phyloP scores from a whole-genome alignment of 2,888 invertebrate genomes.

The Bhutanitis thaidina region DNA sequence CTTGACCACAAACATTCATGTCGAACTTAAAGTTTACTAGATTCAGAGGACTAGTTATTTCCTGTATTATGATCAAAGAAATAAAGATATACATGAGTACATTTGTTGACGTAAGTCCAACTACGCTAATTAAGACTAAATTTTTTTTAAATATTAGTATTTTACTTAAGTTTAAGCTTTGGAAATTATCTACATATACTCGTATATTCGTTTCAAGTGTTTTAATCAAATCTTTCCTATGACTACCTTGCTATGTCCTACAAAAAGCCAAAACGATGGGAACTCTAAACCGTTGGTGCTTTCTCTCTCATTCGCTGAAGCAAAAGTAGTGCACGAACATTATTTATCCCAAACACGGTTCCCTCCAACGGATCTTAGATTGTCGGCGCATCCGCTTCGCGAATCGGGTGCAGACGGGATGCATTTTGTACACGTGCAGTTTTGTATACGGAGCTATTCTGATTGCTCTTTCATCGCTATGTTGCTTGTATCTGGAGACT shows the following conservation, averaged over 20 bases:
- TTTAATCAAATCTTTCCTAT: too few species aligned
- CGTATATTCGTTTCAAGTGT: too few species aligned
- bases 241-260: not conserved
- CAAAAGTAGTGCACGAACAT: slow-evolving; percentile 11
- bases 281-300: slow-evolving; percentile 5
- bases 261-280: not conserved
- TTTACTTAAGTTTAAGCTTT: too few species aligned
- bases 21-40: too few species aligned
- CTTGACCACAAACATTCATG: too few species aligned
- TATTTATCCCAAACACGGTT: slow-evolving; percentile 24
- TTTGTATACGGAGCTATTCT: slow-evolving; percentile 6
- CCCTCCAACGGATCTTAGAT: slow-evolving; percentile 31
- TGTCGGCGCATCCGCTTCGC: slow-evolving; percentile 38
- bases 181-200: too few species aligned
- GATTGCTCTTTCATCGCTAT: slow-evolving; percentile 13
- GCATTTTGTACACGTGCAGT: slow-evolving; percentile 20
- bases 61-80: too few species aligned
- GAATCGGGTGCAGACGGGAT: slow-evolving; percentile 16
- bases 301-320: slow-evolving; percentile 11
- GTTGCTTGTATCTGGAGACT: not conserved
- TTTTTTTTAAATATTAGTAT: too few species aligned
- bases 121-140: too few species aligned
- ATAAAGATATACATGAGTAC: too few species aligned
- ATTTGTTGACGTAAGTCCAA: too few species aligned
- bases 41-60: too few species aligned